A percentile compares a stretch with the other conserved stretches of the same genome.
Evolutionary conservation across 2,113 vertebrate species (phyloP).

Genomic region (Peromyscus maniculatus): DNA sequence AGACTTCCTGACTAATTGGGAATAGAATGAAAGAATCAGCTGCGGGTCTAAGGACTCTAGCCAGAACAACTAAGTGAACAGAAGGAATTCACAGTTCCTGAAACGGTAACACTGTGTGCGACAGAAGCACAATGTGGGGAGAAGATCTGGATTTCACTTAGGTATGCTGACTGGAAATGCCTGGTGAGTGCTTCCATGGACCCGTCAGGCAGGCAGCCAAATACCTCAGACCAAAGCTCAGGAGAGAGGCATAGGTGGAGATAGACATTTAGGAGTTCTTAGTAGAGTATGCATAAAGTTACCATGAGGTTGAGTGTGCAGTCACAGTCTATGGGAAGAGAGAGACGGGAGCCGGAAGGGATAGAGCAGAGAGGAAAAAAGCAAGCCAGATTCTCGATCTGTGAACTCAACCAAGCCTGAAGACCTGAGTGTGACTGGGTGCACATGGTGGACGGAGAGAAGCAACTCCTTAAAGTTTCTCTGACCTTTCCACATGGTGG

Average conservation of each 20-base stretch:
- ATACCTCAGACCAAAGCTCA: neutral
- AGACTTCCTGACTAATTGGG: neutral
- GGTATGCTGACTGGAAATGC: neutral
- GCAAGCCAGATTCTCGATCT: neutral
- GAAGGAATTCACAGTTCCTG: conserved; percentile 23
- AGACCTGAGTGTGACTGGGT: neutral
- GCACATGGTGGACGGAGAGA: neutral
- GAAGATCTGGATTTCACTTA: neutral
- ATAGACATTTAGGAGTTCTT: neutral
- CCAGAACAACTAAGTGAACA: neutral
- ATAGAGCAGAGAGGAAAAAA: neutral
- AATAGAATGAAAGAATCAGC: neutral
- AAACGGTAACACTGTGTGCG: neutral
- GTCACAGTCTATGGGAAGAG: neutral
- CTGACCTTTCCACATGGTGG: neutral
- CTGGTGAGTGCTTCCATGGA: neutral
- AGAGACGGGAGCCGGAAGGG: accelerated
- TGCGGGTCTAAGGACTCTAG: neutral
- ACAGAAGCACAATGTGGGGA: neutral
- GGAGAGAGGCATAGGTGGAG: neutral
- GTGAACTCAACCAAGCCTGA: neutral
- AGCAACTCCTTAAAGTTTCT: neutral
- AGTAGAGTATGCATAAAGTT: neutral
- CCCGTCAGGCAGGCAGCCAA: neutral
- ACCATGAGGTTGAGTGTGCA: neutral